These are phyloP conservation scores for Drosophila multiciliata DNA, from an alignment of 2,888 invertebrate genomes.

Conservation along the genomic window DNA sequence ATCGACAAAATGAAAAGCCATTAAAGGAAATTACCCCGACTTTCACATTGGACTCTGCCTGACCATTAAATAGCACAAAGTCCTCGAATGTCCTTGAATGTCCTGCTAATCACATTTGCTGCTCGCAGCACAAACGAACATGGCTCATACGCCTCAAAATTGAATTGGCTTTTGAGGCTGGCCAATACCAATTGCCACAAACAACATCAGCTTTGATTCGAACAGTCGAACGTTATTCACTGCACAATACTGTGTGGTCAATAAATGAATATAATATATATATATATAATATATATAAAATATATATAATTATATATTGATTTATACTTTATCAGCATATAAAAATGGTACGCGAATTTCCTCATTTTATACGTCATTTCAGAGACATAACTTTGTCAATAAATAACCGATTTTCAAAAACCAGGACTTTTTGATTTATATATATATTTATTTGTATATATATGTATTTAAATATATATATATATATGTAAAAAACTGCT, in stretches of 20 bases:
- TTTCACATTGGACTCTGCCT: slow-evolving; percentile 64
- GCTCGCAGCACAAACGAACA: neutral
- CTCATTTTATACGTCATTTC: no score
- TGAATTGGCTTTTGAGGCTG: slow-evolving; percentile 56
- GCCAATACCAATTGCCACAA: slow-evolving; percentile 23
- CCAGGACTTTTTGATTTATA: no score
- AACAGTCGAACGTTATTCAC: neutral
- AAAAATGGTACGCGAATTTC: no score
- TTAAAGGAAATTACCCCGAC: slow-evolving; percentile 77
- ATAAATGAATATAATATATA: neutral
- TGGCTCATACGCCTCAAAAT: slow-evolving; percentile 41
- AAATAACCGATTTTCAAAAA: neutral
- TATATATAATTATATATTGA: neutral
- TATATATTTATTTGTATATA: no score
- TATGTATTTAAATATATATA: no score
- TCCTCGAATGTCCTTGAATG: slow-evolving; percentile 23
- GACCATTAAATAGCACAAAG: slow-evolving; percentile 64
- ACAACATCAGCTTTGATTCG: neutral
- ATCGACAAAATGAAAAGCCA: slow-evolving; percentile 79
- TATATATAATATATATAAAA: neutral
- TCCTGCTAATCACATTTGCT: slow-evolving; percentile 68
- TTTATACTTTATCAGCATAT: no score
- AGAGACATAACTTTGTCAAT: neutral
- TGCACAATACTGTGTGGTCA: neutral
- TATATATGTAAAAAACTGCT: no score